Evolutionary conservation across 2,797 vertebrate species (phyloP).

Genomic region (Otolemur crassicaudatus): DNA sequence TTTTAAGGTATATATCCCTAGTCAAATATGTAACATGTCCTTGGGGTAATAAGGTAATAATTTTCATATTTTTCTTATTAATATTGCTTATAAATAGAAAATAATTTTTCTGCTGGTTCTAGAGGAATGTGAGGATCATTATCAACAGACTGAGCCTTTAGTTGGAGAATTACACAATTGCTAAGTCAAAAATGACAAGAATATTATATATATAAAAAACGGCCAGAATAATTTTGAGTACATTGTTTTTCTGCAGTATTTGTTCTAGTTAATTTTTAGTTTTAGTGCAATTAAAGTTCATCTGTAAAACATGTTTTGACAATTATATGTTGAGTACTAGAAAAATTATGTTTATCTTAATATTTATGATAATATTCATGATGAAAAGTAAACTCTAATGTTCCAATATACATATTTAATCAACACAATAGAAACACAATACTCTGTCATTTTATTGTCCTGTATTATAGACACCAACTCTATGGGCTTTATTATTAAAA

Average conservation of each 20-base stretch:
- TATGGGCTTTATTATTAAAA: background rate
- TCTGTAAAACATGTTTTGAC: background rate
- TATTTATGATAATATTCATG: background rate
- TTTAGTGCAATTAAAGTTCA: background rate
- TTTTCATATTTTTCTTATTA: background rate
- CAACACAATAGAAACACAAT: background rate
- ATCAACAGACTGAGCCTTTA: background rate
- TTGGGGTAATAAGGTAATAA: background rate
- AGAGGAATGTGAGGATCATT: background rate
- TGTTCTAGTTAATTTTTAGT: background rate
- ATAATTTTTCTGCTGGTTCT: background rate
- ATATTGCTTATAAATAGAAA: background rate
- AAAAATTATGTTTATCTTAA: background rate
- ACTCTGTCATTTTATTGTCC: background rate
- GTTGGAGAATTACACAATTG: background rate
- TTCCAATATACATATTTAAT: background rate
- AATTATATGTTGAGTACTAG: background rate
- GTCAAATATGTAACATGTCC: background rate
- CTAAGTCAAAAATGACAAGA: background rate
- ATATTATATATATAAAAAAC: background rate
- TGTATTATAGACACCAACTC: background rate
- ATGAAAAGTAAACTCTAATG: background rate
- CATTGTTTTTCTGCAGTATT: background rate
- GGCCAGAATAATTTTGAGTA: background rate
- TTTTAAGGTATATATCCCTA: background rate